Evolutionary conservation across 2,888 invertebrate genomes (phyloP), one percentile per base, ranked within the genome.

Genomic region (Eurytoma californica): DNA sequence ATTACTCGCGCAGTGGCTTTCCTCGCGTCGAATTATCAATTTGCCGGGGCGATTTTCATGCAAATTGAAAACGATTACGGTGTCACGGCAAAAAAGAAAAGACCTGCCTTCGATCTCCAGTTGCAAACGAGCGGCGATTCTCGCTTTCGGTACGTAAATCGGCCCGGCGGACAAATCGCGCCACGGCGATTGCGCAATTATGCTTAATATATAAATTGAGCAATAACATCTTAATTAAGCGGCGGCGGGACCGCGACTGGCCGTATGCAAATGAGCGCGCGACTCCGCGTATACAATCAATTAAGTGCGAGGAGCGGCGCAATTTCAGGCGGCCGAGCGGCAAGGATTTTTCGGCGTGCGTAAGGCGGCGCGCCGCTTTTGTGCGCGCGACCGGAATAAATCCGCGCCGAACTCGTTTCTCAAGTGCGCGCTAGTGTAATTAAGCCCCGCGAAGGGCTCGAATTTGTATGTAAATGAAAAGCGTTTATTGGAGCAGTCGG

Each of bases 391-490:
- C 57, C 30, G 39, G 69, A 57, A 69, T 69, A 14, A 69, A 55
- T 18, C 18, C 39, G 55, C 51, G 39, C 20, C 16, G 57, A 13
- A 70, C 58, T 70, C 60, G 60, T 70, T 60, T n/a, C 49, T 70
- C 14, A 12, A 58, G 69, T 14, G 55, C 72, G 55, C 9, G 70
- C 47, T 4, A 7, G 7, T 4, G 4, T 39, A 70, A 72, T 72
- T 70, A 60, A 70, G 58, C 60, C 30, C 30, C 47, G 39, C 68
- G 49, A n/a, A 2, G 70, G 24, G 18, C n/a, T 57, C 47, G 57
- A 57, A 61, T 72, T 61, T 72, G 30, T 61, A 61, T 72, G 53
- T 72, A 72, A 58, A 72, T 61, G 24, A 72, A 60, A 72, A 39
- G 39, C 53, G 51, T 60, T 60, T 72, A 60, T 61, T 18, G 47